Evolutionary conservation across 2,797 vertebrate genomes (phyloP).

Genomic region (Esox lucius): DNA sequence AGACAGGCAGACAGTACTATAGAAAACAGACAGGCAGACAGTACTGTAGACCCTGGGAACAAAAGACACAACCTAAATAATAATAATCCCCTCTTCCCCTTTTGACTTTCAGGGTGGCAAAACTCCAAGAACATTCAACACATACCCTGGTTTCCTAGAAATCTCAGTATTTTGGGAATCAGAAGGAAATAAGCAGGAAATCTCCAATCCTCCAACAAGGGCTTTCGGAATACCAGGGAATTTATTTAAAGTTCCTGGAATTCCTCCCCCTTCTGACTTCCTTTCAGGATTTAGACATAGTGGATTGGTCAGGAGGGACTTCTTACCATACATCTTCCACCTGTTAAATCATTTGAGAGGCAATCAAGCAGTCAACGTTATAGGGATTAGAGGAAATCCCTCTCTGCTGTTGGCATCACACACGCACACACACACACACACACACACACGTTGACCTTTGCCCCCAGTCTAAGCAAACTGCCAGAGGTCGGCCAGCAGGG

Average conservation of each 20-base stretch:
- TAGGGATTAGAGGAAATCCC: background rate
- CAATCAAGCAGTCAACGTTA: background rate
- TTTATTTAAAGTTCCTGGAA: too few species aligned
- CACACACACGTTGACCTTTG: slow-evolving; percentile 53
- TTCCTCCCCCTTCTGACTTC: background rate
- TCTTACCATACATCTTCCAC: background rate
- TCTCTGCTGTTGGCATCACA: background rate
- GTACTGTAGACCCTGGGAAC: too few species aligned
- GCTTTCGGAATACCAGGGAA: too few species aligned
- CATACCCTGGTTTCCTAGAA: too few species aligned
- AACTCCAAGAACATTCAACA: too few species aligned
- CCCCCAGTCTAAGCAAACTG: slow-evolving; percentile 36
- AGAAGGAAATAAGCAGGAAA: too few species aligned
- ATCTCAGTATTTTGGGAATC: too few species aligned
- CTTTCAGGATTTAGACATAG: background rate
- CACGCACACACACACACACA: slow-evolving; percentile 13
- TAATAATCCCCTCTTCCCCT: too few species aligned
- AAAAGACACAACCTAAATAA: too few species aligned
- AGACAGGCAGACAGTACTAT: slow-evolving; percentile 15
- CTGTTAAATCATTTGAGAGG: background rate
- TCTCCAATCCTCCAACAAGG: too few species aligned
- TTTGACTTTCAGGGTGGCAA: too few species aligned
- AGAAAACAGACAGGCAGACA: background rate
- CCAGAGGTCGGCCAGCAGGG: slow-evolving; percentile 50
- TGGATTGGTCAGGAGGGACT: background rate